Base-by-base conservation (phyloP, 1,140 invertebrate species). In the Plodia interpunctella region DNA sequence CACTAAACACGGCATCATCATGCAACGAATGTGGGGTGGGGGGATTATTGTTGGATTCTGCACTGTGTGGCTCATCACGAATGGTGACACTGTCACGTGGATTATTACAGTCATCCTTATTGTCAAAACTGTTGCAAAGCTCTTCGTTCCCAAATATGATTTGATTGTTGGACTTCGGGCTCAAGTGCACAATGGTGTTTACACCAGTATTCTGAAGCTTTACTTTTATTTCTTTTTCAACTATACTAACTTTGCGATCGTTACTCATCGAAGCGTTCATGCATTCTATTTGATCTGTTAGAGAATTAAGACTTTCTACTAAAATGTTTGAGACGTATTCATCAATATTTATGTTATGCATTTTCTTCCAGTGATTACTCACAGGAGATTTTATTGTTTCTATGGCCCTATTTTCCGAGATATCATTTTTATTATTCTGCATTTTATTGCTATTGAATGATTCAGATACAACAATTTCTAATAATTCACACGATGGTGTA, bases 211-310 rank as follows among this genome's bases (percentile, higher is more conserved):
- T 90, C 59, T 90, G 90, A 30, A 90, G 60, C 63, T 88, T 90
- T 2, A 90, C 87, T 71, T 90, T 90, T 38, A 90, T 90, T 71
- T 90, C 88, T 66, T 90, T 90, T 62, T 90, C 88, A 19, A 90
- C 80, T 0, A 90, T 85, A 64, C 77, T 90, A 13, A 90, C 70
- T 61, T 83, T 88, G 17, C 79, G 68, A 21, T 89, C 78, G 44
- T 64, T 78, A 5, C 82, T 83, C 50, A 89, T 83, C 2, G 87
- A 82, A 0, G 85, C 84, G 51, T 85, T 90, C 72, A 90, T 90
- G 11, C 76, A 82, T 58, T 90, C 88, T 10, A 90, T 68, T 59
- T 88, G 88, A 60, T 90, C 90, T 0, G 85, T 83, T 55, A 90
- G 67, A 0, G 87, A 88, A 60, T 90, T 89, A 9, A 90, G 66